Base-by-base conservation (phyloP, 1,140 invertebrate genomes). In the Meloidogyne hapla region DNA sequence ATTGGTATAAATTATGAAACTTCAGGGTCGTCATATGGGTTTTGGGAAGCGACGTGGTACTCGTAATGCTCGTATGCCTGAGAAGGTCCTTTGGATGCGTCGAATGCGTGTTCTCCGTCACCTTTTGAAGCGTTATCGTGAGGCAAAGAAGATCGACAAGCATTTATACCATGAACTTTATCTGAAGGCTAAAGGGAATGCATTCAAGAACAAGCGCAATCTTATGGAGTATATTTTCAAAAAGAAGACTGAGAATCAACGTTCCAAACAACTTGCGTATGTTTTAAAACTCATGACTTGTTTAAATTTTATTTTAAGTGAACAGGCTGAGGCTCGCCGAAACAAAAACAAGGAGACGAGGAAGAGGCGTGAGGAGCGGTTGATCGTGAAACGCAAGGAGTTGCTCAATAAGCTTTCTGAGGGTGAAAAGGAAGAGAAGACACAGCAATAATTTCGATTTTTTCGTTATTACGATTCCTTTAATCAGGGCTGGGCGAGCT, bases 181-280 rank as follows among this genome's bases (percentile, higher is more conserved):
- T 91, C 93, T 99, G 92, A 99, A 98, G 89, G 94, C 94, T 79
- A 99, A 99, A 91, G 96, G 96, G 92, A 91, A 91, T 89, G 94
- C 96, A 74, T 99, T 99, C 91, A 98, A 98, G 90, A 99, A 99
- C 91, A 99, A 99, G 91, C 92, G 97, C 89, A 94, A 98, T 3
- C 90, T 99, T 13, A 99, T 99, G 95, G 97, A 99, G 89, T 96
- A 94, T 89, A 99, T 99, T 88, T 97, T 99, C 91, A 99, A 98
- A 91, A 98, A 97, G 92, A 99, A 99, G 91, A 94, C 96, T 69
- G 96, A 99, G 89, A 98, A 99, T 87, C 92, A 93, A 77, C 92
- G 97, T 88, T 92, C 93, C 81, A 99, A 99, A 89, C 94, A 96
- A 92, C 91, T 98, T 82, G 91, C 90, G 92, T 93, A 89, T 87